phyloP scores from a whole-genome alignment of 1,140 invertebrate species.

The Myzus persicae region DNA sequence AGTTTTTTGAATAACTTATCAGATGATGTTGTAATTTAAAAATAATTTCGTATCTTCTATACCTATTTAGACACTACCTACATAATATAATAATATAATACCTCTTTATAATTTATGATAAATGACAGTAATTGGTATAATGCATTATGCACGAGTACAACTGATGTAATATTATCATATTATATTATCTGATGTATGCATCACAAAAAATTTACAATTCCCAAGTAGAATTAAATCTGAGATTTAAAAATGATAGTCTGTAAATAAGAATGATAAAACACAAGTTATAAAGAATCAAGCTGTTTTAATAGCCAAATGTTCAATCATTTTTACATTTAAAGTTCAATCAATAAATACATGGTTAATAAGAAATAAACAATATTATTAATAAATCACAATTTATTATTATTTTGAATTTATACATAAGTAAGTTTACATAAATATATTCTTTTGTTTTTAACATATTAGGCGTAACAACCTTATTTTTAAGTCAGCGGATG shows the following conservation, averaged over 20 bases:
- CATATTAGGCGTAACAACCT: slow-evolving; percentile 35
- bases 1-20: too few species aligned
- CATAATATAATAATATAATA: too few species aligned
- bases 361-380: not conserved
- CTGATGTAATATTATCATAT: too few species aligned
- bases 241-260: not conserved
- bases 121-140: too few species aligned
- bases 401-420: slow-evolving; percentile 39
- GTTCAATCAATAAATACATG: not conserved
- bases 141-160: too few species aligned
- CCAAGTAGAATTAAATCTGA: too few species aligned
- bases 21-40: not conserved
- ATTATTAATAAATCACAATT: slow-evolving; percentile 48
- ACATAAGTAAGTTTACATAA: not conserved
- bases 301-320: not conserved
- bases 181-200: too few species aligned
- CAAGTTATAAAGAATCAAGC: not conserved
- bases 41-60: too few species aligned
- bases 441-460: slow-evolving; percentile 9
- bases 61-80: too few species aligned
- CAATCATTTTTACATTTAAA: not conserved
- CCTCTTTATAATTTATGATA: too few species aligned
- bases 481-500: not conserved
- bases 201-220: too few species aligned
- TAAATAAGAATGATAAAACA: not conserved